Percentiles rank a stretch among this genome's conserved stretches.
These are phyloP conservation scores for Potamarius usumacintae DNA, from an alignment of 2,113 vertebrate species.

Conservation along the genomic window DNA sequence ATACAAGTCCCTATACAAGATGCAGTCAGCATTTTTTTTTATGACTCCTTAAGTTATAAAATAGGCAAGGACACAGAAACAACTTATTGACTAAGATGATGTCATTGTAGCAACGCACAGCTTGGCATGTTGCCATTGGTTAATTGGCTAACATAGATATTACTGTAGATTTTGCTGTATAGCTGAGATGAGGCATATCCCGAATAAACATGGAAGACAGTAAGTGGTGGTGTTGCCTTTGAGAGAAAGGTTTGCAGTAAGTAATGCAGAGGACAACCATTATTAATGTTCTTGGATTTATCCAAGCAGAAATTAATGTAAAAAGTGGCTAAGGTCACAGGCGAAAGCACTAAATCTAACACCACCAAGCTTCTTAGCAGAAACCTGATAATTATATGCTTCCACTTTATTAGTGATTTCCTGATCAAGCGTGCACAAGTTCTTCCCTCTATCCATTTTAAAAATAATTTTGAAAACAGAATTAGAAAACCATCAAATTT, in stretches of 20 bases:
- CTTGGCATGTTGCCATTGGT: neutral
- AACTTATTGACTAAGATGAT: constrained; percentile 7
- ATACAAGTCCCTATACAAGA: neutral
- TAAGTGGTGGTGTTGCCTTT: neutral
- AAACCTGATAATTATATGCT: constrained; percentile 43
- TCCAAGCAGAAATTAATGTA: constrained; percentile 33
- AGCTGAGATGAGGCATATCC: neutral
- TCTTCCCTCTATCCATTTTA: constrained; percentile 45
- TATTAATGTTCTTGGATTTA: constrained; percentile 33
- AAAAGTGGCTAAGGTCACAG: constrained; percentile 35
- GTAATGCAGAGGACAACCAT: constrained; percentile 37
- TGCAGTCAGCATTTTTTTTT: neutral
- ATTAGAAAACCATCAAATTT: constrained; percentile 4
- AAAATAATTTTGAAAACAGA: constrained; percentile 38
- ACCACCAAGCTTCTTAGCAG: constrained; percentile 1
- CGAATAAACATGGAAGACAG: neutral
- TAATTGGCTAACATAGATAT: constrained; percentile 15
- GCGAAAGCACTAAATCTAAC: constrained; percentile 38
- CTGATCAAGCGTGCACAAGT: constrained; percentile 16
- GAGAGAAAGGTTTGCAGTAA: constrained; percentile 37
- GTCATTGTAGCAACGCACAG: constrained; percentile 5
- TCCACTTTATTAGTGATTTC: constrained; percentile 24
- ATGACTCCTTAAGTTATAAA: neutral
- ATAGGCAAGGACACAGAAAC: neutral
- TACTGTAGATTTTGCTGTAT: neutral